phyloP scores from a whole-genome alignment of 2,888 invertebrate species.

The Hecatera dysodea region DNA sequence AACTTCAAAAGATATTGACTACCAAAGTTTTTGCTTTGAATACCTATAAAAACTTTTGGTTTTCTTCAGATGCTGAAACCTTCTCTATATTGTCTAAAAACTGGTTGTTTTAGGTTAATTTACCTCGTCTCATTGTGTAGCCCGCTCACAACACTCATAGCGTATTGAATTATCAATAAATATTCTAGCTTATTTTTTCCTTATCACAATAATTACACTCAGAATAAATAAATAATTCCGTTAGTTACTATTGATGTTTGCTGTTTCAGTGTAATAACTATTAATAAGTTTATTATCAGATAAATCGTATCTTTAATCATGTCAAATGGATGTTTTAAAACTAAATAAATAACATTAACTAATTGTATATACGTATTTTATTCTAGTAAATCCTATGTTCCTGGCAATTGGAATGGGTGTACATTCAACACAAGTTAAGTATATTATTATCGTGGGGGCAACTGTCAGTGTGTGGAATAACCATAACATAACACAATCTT shows the following conservation, averaged over 20 bases:
- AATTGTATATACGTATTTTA: conserved; percentile 31
- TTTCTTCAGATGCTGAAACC: background rate
- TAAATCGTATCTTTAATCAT: conserved; percentile 22
- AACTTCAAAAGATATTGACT: background rate
- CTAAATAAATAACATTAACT: conserved; percentile 52
- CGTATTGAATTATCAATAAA: conserved; percentile 8
- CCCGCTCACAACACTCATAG: conserved; percentile 3
- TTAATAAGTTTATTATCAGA: conserved; percentile 40
- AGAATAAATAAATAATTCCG: conserved; percentile 22
- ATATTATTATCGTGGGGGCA: background rate
- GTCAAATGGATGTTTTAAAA: conserved; percentile 33
- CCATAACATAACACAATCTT: background rate
- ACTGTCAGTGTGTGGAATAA: background rate
- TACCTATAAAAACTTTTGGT: background rate
- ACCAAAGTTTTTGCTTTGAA: background rate
- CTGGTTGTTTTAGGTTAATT: background rate
- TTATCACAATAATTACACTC: conserved; percentile 10
- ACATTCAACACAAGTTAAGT: background rate
- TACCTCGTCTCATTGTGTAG: background rate
- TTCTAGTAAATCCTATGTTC: conserved; percentile 11
- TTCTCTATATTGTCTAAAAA: background rate
- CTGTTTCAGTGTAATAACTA: background rate
- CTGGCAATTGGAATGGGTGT: background rate
- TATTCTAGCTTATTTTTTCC: conserved; percentile 40
- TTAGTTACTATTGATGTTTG: background rate